Evolutionary conservation across 2,797 vertebrate genomes (phyloP).

Genomic region (Thaleichthys pacificus): DNA sequence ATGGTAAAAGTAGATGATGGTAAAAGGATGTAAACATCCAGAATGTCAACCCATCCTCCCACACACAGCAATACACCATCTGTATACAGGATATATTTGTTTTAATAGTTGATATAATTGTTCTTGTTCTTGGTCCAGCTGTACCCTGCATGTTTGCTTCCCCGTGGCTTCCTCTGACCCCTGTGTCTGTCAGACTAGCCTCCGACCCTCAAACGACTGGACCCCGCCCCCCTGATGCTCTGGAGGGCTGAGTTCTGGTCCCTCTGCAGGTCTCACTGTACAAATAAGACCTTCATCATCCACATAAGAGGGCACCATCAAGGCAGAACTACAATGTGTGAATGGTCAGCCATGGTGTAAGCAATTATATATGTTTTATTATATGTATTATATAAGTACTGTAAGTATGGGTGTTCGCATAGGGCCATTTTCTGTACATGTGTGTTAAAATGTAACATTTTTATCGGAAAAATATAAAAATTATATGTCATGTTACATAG

Average conservation of each 20-base stretch:
- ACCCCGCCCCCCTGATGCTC: not conserved
- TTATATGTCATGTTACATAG: too few species aligned
- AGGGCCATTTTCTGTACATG: too few species aligned
- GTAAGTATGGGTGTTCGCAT: too few species aligned
- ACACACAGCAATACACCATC: not conserved
- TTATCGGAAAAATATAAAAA: too few species aligned
- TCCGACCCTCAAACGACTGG: not conserved
- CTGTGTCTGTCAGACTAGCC: not conserved
- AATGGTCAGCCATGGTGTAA: too few species aligned
- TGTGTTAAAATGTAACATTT: too few species aligned
- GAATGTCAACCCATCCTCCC: not conserved
- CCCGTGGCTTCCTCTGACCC: not conserved
- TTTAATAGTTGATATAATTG: too few species aligned
- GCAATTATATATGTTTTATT: too few species aligned
- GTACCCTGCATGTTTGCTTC: not conserved
- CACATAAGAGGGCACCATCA: not conserved
- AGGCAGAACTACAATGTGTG: not conserved
- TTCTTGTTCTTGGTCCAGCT: too few species aligned
- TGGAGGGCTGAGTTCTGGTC: not conserved
- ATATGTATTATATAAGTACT: too few species aligned
- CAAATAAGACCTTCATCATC: not conserved
- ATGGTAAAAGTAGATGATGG: too few species aligned
- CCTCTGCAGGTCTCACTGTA: not conserved
- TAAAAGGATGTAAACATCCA: not conserved
- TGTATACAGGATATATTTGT: not conserved